Conservation (phyloP, 1,140 invertebrate genomes). For the Heliothis virescens region DNA sequence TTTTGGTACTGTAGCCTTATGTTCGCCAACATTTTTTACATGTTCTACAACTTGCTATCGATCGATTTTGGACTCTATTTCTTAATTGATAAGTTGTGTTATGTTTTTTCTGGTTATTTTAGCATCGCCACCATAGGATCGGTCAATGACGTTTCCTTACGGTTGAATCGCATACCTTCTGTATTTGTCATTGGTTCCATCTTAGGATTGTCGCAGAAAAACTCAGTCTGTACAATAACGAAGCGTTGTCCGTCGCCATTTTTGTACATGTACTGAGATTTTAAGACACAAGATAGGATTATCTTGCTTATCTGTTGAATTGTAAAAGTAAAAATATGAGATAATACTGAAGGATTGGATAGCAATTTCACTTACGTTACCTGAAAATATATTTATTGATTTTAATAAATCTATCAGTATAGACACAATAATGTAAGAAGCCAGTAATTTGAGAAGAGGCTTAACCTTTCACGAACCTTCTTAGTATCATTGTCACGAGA, state of each 20-base stretch:
- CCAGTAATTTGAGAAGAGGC: no score
- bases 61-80: conserved; percentile 31
- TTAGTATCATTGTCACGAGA: no score
- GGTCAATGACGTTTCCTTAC: conserved; percentile 47
- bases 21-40: conserved; percentile 4
- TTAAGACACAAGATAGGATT: not conserved
- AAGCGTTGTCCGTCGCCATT: conserved; percentile 12
- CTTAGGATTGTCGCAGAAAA: conserved; percentile 29
- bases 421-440: no score
- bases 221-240: conserved; percentile 32
- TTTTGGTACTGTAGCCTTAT: conserved; percentile 28
- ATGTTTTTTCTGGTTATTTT: conserved; percentile 32
- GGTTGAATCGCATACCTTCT: conserved; percentile 40
- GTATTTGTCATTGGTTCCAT: conserved; percentile 45
- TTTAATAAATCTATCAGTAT: no score
- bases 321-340: conserved; percentile 12
- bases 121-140: conserved; percentile 27
- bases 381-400: not conserved
- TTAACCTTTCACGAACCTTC: no score
- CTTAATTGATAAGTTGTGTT: not conserved
- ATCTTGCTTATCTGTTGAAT: conserved; percentile 1
- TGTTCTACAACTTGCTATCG: conserved; percentile 6
- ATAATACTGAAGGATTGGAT: conserved; percentile 15
- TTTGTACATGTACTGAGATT: conserved; percentile 12
- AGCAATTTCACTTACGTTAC: conserved; percentile 4